Evolutionary conservation across 2,888 invertebrate species (phyloP).

Genomic region (Cheilosia impressa): DNA sequence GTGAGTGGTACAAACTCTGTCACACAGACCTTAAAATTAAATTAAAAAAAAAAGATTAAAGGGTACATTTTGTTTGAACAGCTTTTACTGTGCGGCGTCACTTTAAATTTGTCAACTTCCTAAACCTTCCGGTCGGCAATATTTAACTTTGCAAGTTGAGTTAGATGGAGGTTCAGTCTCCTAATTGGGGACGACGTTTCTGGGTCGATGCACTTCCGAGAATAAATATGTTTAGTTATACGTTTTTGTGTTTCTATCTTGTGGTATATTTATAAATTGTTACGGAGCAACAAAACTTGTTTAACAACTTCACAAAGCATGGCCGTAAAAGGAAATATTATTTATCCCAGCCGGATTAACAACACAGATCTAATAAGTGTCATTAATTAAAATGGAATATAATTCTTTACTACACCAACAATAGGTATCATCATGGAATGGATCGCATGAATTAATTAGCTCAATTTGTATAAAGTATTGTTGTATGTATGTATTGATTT

Average conservation of each 20-base stretch:
- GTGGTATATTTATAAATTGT: background rate
- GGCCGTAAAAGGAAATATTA: conserved; percentile 2
- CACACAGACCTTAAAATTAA: no score
- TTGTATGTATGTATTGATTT: conserved; percentile 51
- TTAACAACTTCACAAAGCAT: background rate
- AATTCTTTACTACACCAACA: conserved; percentile 18
- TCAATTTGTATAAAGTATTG: conserved; percentile 56
- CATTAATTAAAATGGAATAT: conserved; percentile 55
- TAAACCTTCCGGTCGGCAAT: background rate
- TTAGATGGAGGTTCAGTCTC: background rate
- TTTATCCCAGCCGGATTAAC: conserved; percentile 17
- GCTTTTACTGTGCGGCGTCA: background rate
- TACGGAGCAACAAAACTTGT: no score
- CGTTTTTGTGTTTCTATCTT: background rate
- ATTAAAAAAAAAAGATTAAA: background rate
- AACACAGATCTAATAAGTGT: conserved; percentile 12
- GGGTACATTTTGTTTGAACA: background rate
- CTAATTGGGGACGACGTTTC: background rate
- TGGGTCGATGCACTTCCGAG: background rate
- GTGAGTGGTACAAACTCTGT: no score
- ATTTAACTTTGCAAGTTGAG: background rate
- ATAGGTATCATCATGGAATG: conserved; percentile 53
- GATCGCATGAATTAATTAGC: conserved; percentile 58
- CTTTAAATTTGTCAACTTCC: background rate
- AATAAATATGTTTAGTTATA: background rate